A percentile compares a stretch with the other conserved stretches of the same genome.
These are phyloP conservation scores for Actenoides hombroni DNA, from an alignment of 2,113 vertebrate species.

Conservation along the genomic window DNA sequence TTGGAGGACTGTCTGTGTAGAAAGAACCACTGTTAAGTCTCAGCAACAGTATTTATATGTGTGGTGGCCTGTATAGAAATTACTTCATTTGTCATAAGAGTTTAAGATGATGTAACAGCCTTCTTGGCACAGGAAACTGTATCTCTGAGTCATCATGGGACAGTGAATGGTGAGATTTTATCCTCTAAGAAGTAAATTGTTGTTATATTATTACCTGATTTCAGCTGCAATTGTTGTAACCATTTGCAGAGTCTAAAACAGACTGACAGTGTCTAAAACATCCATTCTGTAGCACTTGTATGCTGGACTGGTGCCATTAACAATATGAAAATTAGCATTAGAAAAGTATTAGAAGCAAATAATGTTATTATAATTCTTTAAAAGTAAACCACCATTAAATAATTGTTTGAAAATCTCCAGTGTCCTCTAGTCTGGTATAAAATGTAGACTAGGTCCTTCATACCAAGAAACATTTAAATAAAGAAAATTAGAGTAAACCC, in stretches of 20 bases:
- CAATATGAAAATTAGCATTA: not conserved
- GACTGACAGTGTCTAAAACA: not conserved
- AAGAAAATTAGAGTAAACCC: not conserved
- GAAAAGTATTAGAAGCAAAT: not conserved
- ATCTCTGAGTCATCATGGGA: not conserved
- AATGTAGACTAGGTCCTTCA: conserved; percentile 11
- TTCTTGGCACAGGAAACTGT: not conserved
- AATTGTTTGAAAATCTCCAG: not conserved
- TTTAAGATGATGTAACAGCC: not conserved
- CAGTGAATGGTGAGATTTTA: not conserved
- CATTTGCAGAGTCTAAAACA: not conserved
- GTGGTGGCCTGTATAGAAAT: not conserved
- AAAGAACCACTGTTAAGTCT: not conserved
- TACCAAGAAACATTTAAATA: not conserved
- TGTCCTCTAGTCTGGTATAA: not conserved
- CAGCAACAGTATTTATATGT: not conserved
- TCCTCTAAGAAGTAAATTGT: not conserved
- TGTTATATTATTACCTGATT: not conserved
- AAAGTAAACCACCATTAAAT: conserved; percentile 17
- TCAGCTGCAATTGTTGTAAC: not conserved
- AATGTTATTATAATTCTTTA: not conserved
- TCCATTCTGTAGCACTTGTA: not conserved
- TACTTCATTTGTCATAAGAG: not conserved
- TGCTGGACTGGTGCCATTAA: not conserved
- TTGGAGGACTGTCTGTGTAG: not conserved